These are phyloP conservation scores for Entomyzon cyanotis DNA, from an alignment of 2,113 vertebrate species.

Conservation along the genomic window DNA sequence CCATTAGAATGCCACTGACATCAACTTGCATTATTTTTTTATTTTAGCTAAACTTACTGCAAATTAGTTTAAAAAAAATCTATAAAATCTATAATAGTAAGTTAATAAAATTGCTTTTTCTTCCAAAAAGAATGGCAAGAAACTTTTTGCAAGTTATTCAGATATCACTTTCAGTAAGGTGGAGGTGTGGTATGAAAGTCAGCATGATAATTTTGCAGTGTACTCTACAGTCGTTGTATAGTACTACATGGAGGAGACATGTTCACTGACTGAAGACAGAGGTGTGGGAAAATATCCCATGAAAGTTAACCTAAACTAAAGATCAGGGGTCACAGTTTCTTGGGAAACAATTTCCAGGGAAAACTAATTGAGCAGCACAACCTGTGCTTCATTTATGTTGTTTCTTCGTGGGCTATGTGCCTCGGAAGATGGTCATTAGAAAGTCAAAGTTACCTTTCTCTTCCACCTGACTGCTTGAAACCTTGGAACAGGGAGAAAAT, in stretches of 20 bases:
- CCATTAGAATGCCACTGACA: not conserved
- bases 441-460: not conserved
- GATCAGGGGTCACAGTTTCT: not conserved
- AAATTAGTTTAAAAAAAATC: not conserved
- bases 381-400: not conserved
- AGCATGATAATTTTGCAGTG: not conserved
- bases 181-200: not conserved
- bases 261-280: not conserved
- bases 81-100: not conserved
- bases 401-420: not conserved
- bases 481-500: not conserved
- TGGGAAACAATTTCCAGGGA: not conserved
- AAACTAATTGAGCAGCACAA: not conserved
- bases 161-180: not conserved
- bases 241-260: not conserved
- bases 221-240: not conserved
- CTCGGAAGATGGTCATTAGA: not conserved
- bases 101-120: not conserved
- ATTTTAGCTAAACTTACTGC: not conserved
- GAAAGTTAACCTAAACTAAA: not conserved
- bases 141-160: not conserved
- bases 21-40: not conserved
- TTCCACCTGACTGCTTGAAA: not conserved
- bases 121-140: not conserved
- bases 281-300: not conserved